phyloP scores from a whole-genome alignment of 2,113 vertebrate species.

The Oncorhynchus nerka region DNA sequence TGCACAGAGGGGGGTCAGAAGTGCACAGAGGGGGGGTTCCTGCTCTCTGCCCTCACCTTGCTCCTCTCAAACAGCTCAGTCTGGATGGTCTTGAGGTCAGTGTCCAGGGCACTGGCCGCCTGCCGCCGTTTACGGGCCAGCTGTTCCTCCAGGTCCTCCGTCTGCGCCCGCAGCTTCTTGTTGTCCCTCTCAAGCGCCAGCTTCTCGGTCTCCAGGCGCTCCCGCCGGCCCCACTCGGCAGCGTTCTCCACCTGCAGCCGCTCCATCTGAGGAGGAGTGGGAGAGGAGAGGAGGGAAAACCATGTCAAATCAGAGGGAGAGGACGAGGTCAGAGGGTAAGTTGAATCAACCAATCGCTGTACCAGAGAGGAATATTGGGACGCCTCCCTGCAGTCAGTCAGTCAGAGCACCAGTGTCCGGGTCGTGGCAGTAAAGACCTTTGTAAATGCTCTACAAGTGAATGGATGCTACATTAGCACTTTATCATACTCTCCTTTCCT shows the following conservation, averaged over 20 bases:
- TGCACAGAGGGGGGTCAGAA: too few species aligned
- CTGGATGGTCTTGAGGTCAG: constrained; percentile 92
- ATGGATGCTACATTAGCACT: too few species aligned
- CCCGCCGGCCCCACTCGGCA: constrained; percentile 91
- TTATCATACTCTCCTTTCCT: too few species aligned
- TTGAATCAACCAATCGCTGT: too few species aligned
- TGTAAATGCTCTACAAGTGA: too few species aligned
- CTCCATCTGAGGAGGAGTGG: constrained; percentile 83
- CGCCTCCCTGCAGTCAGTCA: too few species aligned
- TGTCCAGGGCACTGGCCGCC: constrained; percentile 87
- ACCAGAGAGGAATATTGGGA: too few species aligned
- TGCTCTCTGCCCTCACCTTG: constrained; percentile 75
- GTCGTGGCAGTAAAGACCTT: too few species aligned
- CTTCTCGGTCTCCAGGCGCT: constrained; percentile 94
- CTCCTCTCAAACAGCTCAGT: constrained; percentile 91
- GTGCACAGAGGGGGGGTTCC: background rate
- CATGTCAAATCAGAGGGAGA: background rate
- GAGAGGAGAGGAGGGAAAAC: constrained; percentile 44
- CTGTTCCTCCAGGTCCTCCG: constrained; percentile 93
- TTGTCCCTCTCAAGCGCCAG: constrained; percentile 94
- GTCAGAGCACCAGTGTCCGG: background rate
- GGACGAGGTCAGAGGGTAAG: background rate
- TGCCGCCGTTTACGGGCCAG: constrained; percentile 88
- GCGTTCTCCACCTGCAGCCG: constrained; percentile 93
- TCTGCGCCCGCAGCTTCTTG: constrained; percentile 91